Evolutionary conservation across 2,113 vertebrate genomes (phyloP).

Genomic region (Pyrgilauda ruficollis): DNA sequence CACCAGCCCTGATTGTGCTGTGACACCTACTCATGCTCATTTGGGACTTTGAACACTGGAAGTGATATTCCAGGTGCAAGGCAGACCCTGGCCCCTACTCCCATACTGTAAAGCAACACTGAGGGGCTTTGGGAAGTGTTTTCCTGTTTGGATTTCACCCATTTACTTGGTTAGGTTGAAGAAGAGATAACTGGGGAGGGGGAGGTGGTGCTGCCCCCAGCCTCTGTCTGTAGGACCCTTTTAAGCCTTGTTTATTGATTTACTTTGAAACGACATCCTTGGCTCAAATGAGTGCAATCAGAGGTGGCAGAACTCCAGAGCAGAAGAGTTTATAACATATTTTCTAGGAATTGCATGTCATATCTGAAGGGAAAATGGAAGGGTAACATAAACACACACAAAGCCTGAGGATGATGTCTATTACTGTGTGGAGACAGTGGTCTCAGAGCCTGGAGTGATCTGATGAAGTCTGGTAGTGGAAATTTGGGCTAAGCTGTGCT

Average conservation of each 20-base stretch:
- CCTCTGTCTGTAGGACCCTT: not conserved
- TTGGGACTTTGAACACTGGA: not conserved
- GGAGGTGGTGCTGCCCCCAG: not conserved
- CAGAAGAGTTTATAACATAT: slow-evolving; percentile 5
- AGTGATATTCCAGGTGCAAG: not conserved
- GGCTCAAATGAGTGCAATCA: slow-evolving; percentile 12
- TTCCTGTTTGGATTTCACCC: not conserved
- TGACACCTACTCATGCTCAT: rapidly evolving
- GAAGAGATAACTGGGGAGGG: not conserved
- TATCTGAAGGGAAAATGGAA: slow-evolving; percentile 53
- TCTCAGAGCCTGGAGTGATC: not conserved
- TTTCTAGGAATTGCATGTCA: slow-evolving; percentile 44
- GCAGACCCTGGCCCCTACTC: not conserved
- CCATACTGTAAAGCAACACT: not conserved
- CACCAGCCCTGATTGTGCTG: not conserved
- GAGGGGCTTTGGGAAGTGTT: not conserved
- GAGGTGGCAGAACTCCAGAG: slow-evolving; percentile 44
- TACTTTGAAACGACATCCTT: slow-evolving; percentile 26
- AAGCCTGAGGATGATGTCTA: not conserved
- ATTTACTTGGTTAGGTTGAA: not conserved
- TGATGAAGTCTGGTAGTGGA: slow-evolving; percentile 13
- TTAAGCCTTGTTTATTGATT: slow-evolving; percentile 39
- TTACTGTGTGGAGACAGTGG: not conserved
- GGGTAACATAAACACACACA: slow-evolving; percentile 15
- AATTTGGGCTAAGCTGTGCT: not conserved